Conservation (phyloP, 2,113 vertebrate genomes). For the Rana temporaria region DNA sequence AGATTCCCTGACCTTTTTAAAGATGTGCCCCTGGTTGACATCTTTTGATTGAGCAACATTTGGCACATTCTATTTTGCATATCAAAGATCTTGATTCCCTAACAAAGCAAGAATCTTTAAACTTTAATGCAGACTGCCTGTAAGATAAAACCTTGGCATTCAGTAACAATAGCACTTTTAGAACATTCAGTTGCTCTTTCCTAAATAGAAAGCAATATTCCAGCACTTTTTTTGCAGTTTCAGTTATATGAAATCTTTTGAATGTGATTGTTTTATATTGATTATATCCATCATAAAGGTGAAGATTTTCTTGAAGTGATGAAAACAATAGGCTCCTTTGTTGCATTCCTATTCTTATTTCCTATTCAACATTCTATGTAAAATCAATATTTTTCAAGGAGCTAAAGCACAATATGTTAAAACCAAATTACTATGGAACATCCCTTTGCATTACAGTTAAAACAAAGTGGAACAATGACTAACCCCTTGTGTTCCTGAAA, state of each 20-base stretch:
- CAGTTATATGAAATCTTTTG: slow-evolving; percentile 31
- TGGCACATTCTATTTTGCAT: not conserved
- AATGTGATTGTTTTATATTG: slow-evolving; percentile 34
- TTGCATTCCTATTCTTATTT: slow-evolving; percentile 13
- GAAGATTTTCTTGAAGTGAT: not conserved
- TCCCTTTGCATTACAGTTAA: not conserved
- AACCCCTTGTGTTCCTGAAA: not conserved
- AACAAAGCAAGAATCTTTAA: slow-evolving; percentile 5
- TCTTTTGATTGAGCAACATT: not conserved
- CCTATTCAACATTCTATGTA: slow-evolving; percentile 28
- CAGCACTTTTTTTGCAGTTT: slow-evolving; percentile 21
- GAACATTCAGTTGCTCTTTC: not conserved
- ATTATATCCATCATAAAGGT: slow-evolving; percentile 10
- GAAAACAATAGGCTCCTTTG: slow-evolving; percentile 24
- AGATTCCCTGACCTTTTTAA: no score
- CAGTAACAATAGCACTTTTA: slow-evolving; percentile 21
- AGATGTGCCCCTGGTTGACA: no score
- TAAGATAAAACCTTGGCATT: not conserved
- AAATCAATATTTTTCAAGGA: slow-evolving; percentile 36
- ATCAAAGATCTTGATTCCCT: not conserved
- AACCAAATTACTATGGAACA: slow-evolving; percentile 22
- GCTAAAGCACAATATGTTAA: slow-evolving; percentile 34
- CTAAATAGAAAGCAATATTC: slow-evolving; percentile 38
- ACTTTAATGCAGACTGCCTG: slow-evolving; percentile 7
- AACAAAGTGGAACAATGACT: not conserved